Evolutionary conservation across 1,140 invertebrate genomes (phyloP).

Genomic region (Papilio dardanus): DNA sequence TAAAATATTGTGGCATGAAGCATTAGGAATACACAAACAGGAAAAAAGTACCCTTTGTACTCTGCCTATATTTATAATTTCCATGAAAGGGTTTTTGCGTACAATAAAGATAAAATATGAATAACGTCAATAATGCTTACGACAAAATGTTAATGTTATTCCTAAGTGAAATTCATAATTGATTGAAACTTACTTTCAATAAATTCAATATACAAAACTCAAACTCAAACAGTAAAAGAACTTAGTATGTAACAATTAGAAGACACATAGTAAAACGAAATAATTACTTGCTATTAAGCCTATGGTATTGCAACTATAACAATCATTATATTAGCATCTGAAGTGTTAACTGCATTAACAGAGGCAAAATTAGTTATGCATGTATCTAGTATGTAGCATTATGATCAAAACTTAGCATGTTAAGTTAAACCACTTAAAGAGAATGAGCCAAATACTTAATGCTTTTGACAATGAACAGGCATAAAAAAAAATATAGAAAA

Average conservation of each 20-base stretch:
- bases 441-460: neutral
- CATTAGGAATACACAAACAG: slow-evolving; percentile 3
- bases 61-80: neutral
- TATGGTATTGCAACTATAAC: slow-evolving; percentile 14
- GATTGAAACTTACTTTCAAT: no score
- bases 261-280: neutral
- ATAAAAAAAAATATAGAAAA: neutral
- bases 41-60: neutral
- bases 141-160: neutral
- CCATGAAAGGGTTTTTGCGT: neutral
- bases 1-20: neutral
- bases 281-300: neutral
- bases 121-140: neutral
- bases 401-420: neutral
- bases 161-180: no score
- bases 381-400: no score
- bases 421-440: neutral
- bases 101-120: neutral
- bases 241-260: no score
- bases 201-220: neutral
- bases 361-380: no score
- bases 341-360: neutral
- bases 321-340: neutral
- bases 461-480: neutral
- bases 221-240: no score